Percentiles rank a stretch among this genome's conserved stretches.
These are phyloP conservation scores for Hirudinaria manillensis DNA, from an alignment of 2,888 invertebrate species.

Conservation along the genomic window DNA sequence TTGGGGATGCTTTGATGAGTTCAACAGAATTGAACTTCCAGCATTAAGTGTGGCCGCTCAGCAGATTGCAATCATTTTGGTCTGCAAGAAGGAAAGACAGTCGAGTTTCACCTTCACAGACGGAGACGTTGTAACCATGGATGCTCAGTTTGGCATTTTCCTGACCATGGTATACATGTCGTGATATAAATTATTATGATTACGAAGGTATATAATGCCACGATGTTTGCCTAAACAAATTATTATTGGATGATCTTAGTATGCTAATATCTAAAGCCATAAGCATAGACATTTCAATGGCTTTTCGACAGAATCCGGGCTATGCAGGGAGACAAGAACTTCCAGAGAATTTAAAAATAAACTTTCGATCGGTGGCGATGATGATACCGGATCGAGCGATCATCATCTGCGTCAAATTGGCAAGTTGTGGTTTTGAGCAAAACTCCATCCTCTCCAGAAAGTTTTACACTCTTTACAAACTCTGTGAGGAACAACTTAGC, in stretches of 20 bases:
- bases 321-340: slow-evolving; percentile 56
- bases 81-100: slow-evolving; percentile 86
- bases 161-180: slow-evolving; percentile 77
- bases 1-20: slow-evolving; percentile 57
- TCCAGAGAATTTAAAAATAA: slow-evolving; percentile 56
- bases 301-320: slow-evolving; percentile 51
- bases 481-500: slow-evolving; percentile 56
- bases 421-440: slow-evolving; percentile 54
- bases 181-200: neutral
- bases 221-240: neutral
- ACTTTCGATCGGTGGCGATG: slow-evolving; percentile 56
- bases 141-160: slow-evolving; percentile 91
- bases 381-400: slow-evolving; percentile 56
- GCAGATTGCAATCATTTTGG: slow-evolving; percentile 80
- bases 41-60: slow-evolving; percentile 91
- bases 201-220: neutral
- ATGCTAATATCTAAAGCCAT: no score
- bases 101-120: slow-evolving; percentile 87
- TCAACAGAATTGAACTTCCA: slow-evolving; percentile 73
- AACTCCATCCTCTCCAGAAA: slow-evolving; percentile 53
- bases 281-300: neutral
- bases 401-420: slow-evolving; percentile 55
- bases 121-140: slow-evolving; percentile 84
- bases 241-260: no score
- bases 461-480: slow-evolving; percentile 55